Percentiles rank a stretch among this genome's conserved stretches.
Conservation (phyloP, 2,113 vertebrate species). For the Albula glossodonta region DNA sequence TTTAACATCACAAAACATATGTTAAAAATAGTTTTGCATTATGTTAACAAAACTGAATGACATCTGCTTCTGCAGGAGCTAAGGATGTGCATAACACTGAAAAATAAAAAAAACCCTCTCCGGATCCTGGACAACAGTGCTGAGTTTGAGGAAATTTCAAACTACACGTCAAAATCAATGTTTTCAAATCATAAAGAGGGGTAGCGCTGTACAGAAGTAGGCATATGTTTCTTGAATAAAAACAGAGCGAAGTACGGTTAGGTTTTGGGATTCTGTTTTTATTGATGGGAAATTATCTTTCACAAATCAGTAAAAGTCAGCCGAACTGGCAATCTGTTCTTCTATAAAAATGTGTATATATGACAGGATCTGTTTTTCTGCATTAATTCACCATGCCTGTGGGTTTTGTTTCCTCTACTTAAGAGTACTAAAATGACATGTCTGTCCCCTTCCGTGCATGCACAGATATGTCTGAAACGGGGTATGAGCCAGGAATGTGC, state of each 20-base stretch:
- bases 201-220: slow-evolving; percentile 25
- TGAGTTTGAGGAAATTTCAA: slow-evolving; percentile 3
- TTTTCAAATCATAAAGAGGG: slow-evolving; percentile 13
- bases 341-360: slow-evolving; percentile 41
- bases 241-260: slow-evolving; percentile 23
- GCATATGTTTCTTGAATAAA: slow-evolving; percentile 36
- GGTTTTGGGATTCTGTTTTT: slow-evolving; percentile 44
- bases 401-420: slow-evolving; percentile 29
- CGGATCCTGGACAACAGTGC: slow-evolving; percentile 8
- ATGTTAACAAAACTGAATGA: neutral
- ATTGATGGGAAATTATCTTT: slow-evolving; percentile 50
- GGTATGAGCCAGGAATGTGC: neutral
- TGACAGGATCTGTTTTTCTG: slow-evolving; percentile 41
- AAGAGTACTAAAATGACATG: slow-evolving; percentile 18
- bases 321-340: slow-evolving; percentile 30
- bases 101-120: neutral
- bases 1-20: neutral
- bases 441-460: slow-evolving; percentile 38
- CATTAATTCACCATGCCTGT: slow-evolving; percentile 27
- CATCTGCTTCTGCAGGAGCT: neutral
- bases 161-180: neutral
- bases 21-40: neutral
- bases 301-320: slow-evolving; percentile 52
- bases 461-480: neutral
- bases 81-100: neutral